Percentiles rank a stretch among this genome's conserved stretches.
These are phyloP conservation scores for Hydractinia symbiolongicarpus DNA, from an alignment of 30 jellyfish, hydroid and myxozoan species.

Conservation along the genomic window DNA sequence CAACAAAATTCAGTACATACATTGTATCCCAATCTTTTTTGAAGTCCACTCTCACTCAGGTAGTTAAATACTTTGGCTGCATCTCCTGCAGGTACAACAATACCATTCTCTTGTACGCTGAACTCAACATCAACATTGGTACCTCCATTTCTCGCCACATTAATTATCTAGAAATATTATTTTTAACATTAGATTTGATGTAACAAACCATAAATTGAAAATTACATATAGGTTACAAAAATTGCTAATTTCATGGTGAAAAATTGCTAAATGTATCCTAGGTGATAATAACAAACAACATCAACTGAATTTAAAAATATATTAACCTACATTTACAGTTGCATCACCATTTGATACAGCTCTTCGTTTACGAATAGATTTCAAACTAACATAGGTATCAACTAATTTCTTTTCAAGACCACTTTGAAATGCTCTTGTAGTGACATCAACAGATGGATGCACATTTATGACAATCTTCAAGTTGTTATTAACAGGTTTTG, in stretches of 20 bases:
- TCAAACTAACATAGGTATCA: constrained; percentile 6
- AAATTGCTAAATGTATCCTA: too few relatives aligned
- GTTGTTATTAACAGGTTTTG: background rate
- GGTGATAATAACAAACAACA: too few relatives aligned
- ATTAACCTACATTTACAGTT: background rate
- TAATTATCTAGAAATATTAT: background rate
- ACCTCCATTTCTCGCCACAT: background rate
- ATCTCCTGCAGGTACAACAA: background rate
- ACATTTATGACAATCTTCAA: background rate
- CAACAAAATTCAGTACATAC: background rate
- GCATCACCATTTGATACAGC: constrained; percentile 6
- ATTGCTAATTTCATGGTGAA: too few relatives aligned
- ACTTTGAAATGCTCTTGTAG: background rate
- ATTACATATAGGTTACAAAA: too few relatives aligned
- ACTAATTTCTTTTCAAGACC: constrained; percentile 7
- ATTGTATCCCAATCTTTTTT: background rate
- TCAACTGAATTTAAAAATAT: too few relatives aligned
- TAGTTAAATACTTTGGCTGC: background rate
- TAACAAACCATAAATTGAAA: background rate
- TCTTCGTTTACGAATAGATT: background rate
- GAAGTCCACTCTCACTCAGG: constrained; percentile 1
- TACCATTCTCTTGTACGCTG: constrained; percentile 1
- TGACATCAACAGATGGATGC: background rate
- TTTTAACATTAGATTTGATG: background rate
- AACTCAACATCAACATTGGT: constrained; percentile 4